Base-by-base conservation (phyloP, 2,113 vertebrate genomes). In the Eleginops maclovinus region DNA sequence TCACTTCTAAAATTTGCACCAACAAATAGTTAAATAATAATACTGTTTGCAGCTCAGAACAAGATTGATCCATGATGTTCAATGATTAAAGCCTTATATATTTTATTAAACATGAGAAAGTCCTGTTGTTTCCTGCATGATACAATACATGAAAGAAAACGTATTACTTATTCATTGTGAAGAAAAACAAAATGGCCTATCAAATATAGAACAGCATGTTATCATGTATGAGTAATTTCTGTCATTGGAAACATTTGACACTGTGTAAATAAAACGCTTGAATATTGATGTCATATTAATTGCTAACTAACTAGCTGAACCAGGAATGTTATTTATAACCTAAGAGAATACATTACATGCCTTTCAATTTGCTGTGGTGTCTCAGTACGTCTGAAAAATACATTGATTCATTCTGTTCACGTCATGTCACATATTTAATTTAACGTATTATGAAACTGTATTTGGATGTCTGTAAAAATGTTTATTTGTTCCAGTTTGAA, bases 271-370 rank as follows among this genome's bases (percentile, higher is more conserved):
- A 28, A 49, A 70, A 60, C 2, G 72, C 50, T 36, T 9, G 40
- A 59, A 70, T 17, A 28, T 16, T 9, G 15, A 49, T 66, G 17
- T 47, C 16, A 22, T 21, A 82, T 86, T 15, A 75, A 82, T 53
- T 62, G 72, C 79, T 63, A 41, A 86, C 15, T 22, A 24, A 5
- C 22, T 13, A 24, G 10, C 47, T 5, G 56, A 26, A 21, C 16
- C 21, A 72, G 13, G 31, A 36, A 36, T 36, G 31, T 36, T 36
- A 7, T 36, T 36, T 9, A 36, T 36, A 36, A 36, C 31, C 31
- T 8, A 36, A 36, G 31, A 54, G 22, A 41, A 13, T 12, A 24
- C 17, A 41, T 12, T 4, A 2, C 3, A 9, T 36, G 31, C 8
- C n/a, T 44, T 2, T 67, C 9, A 60, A 3, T 66, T 43, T 9